Percentiles rank a stretch among this genome's conserved stretches.
Evolutionary conservation across 2,888 invertebrate species (phyloP).

Genomic region (Pachliopta kotzebuea): DNA sequence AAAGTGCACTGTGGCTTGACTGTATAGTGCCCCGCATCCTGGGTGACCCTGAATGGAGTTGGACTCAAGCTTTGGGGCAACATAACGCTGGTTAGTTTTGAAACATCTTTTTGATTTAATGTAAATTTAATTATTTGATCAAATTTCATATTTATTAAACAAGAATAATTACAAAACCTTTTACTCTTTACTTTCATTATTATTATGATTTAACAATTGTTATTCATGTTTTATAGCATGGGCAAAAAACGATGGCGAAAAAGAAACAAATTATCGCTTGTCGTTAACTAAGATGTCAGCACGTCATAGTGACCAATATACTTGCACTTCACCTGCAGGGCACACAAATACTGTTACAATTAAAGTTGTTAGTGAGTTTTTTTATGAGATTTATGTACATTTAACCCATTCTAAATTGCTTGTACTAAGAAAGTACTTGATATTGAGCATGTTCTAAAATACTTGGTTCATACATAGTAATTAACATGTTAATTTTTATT

Average conservation of each 20-base stretch:
- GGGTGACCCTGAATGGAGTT: conserved; percentile 93
- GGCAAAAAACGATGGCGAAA: conserved; percentile 87
- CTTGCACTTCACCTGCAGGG: conserved; percentile 90
- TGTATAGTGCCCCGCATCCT: conserved; percentile 88
- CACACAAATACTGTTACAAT: conserved; percentile 87
- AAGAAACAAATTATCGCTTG: conserved; percentile 89
- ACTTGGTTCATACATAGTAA: no score
- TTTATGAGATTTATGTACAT: neutral
- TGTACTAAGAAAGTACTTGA: no score
- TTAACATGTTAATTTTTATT: neutral
- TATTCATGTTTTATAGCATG: conserved; percentile 76
- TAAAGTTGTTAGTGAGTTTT: conserved; percentile 87
- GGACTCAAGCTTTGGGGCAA: conserved; percentile 90
- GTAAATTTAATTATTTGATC: no score
- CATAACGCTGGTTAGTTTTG: conserved; percentile 85
- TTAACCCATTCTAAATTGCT: no score
- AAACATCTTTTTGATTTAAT: no score
- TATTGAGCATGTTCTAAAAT: no score
- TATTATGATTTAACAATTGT: conserved; percentile 31
- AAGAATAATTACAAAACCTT: neutral
- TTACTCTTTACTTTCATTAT: neutral
- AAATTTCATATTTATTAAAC: neutral
- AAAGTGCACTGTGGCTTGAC: conserved; percentile 89
- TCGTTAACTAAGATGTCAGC: conserved; percentile 90
- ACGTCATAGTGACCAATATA: conserved; percentile 92